Base-by-base conservation (phyloP, 2,797 vertebrate species). In the Hoplostethus atlanticus region DNA sequence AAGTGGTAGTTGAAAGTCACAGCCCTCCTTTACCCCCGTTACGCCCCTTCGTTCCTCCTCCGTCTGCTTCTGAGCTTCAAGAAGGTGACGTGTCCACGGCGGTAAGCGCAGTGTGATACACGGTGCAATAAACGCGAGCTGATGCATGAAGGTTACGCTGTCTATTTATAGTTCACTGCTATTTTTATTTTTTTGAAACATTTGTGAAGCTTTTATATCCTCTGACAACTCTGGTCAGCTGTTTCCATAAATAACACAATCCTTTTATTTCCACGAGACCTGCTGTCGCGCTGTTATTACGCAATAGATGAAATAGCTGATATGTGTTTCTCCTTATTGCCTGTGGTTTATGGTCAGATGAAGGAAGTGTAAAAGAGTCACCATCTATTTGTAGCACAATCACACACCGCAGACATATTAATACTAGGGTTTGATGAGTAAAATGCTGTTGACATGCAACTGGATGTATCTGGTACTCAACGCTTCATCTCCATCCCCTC, bases 191-290 rank as follows among this genome's bases (percentile, higher is more conserved):
- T 76, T 7, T 62, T 59, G 46, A 50, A 0, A 8, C 4, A 34
- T 64, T 31, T 77, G 8, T 71, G 42, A 73, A 58, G 58, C 59
- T 55, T 74, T 62, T 30, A 48, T 13, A 21, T 57, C 55, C 46
- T 34, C 17, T 63, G 30, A 21, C 54, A 52, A 15, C 0, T 0
- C 30, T 53, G 59, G 62, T 81, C 76, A 86, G 21, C 61, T 12
- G 47, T 78, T 86, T 81, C 71, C 63, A 72, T 63, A 81, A 86
- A 83, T 77, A 69, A 25, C 70, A 9, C 70, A 9, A 59, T 83
- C 34, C 68, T 74, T 58, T 48, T 68, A 16, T 76, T 68, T 67
- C 84, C 79, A 79, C n/a, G 63, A 83, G 74, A 55, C 50, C 3
- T 67, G 6, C 6, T 61, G 63, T 87, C 71, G 84, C 73, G 67